phyloP scores from a whole-genome alignment of 2,888 invertebrate genomes.

The Cinara cedri region DNA sequence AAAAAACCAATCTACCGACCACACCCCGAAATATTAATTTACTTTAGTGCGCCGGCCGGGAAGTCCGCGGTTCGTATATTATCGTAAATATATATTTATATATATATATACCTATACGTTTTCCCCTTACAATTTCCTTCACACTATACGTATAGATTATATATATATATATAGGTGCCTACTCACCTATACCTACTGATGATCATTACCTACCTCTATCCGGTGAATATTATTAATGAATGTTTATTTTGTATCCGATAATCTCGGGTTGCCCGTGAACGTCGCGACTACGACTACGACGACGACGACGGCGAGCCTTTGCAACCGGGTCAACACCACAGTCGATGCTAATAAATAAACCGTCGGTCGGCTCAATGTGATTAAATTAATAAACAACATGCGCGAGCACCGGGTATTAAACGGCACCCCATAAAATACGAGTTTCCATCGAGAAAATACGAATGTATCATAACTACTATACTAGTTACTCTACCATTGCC shows the following conservation, averaged over 20 bases:
- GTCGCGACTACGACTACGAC: not conserved
- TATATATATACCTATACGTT: not conserved
- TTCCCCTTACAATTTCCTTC: not conserved
- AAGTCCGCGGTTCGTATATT: too few species aligned
- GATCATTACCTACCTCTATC: constrained; percentile 2
- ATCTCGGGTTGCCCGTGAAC: constrained; percentile 7
- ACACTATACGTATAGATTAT: not conserved
- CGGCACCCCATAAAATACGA: too few species aligned
- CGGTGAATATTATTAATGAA: constrained; percentile 40
- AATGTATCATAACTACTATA: too few species aligned
- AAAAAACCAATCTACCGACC: constrained; percentile 3
- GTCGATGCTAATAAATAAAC: constrained; percentile 41
- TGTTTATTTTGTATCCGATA: constrained; percentile 48
- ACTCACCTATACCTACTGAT: not conserved
- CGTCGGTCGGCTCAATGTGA: constrained; percentile 35
- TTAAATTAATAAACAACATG: constrained; percentile 16
- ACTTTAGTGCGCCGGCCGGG: constrained; percentile 34
- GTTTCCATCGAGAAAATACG: too few species aligned
- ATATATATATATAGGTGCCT: too few species aligned
- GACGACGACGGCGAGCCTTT: too few species aligned
- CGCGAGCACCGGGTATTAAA: too few species aligned
- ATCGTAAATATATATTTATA: too few species aligned
- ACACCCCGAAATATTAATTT: constrained; percentile 54
- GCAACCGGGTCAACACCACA: constrained; percentile 16
- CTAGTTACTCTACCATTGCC: too few species aligned